Conservation (phyloP, 2,113 vertebrate species). For the Misgurnus mizolepis region DNA sequence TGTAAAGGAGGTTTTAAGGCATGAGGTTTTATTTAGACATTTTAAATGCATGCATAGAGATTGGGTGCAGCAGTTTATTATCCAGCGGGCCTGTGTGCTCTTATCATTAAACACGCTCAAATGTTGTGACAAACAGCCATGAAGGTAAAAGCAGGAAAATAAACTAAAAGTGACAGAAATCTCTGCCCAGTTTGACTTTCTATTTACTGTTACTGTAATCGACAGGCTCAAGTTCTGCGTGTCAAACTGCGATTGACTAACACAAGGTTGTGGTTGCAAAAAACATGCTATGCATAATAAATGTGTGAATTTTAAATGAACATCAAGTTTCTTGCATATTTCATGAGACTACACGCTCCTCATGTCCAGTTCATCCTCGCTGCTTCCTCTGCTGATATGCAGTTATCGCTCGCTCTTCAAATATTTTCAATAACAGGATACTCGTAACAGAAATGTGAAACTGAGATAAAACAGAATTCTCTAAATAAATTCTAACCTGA, state of each 20-base stretch:
- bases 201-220: constrained; percentile 12
- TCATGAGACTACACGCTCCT: neutral
- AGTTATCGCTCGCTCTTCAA: neutral
- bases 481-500: neutral
- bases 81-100: constrained; percentile 30
- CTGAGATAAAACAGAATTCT: neutral
- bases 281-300: constrained; percentile 19
- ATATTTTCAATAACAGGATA: neutral
- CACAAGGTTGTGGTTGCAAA: neutral
- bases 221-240: neutral
- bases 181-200: neutral
- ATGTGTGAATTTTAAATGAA: neutral
- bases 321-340: constrained; percentile 13
- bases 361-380: constrained; percentile 24
- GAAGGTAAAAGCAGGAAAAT: neutral
- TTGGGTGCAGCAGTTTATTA: constrained; percentile 49
- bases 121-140: constrained; percentile 46
- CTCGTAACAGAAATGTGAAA: neutral
- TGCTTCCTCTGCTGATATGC: constrained; percentile 1
- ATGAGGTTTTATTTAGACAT: constrained; percentile 66
- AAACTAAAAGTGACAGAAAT: neutral
- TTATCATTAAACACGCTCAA: constrained; percentile 61
- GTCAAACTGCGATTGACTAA: neutral
- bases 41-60: constrained; percentile 41
- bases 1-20: constrained; percentile 58